Base-by-base conservation (phyloP, 2,888 invertebrate species). In the Meteorus cinctellus region DNA sequence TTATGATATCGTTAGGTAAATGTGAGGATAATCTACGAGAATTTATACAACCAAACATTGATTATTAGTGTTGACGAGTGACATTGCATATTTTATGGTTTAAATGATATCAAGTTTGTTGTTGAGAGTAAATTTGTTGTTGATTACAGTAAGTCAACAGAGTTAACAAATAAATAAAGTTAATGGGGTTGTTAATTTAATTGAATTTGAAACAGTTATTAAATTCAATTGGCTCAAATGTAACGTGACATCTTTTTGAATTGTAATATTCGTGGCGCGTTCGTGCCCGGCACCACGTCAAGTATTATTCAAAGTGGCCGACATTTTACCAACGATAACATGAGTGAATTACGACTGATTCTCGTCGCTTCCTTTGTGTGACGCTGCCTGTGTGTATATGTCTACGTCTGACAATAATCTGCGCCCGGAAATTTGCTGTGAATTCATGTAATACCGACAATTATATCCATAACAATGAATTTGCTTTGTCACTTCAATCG, bases 261-360 rank as follows among this genome's bases (percentile, higher is more conserved):
- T 55, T 55, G n/a, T 55, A 8, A n/a, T 55, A n/a, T 55, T 55
- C 19, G 55, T 19, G 19, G n/a, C 10, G n/a, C 8, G 55, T 55
- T 19, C 55, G 55, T 55, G 55, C 55, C 55, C 55, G 55, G 19
- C 10, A 55, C 55, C 19, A 55, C 8, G 4, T 4, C 55, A 55
- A 55, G 19, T 55, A 55, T 55, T 19, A 55, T 55, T 24, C 55
- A 55, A 55, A 19, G 19, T 55, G 55, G 55, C 19, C 19, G 19
- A 19, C 55, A 55, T 19, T 55, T 55, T 55, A 55, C 55, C 19
- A 55, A 55, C 55, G 24, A 55, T 55, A 55, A 55, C 55, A 55
- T 55, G 55, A 55, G 24, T 55, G 55, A 55, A 19, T 55, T 19
- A 55, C 10, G 24, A 19, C n/a, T 19, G 16, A 19, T 55, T 55